Base-by-base conservation (phyloP, 2,113 vertebrate genomes). In the Microtus oregoni region DNA sequence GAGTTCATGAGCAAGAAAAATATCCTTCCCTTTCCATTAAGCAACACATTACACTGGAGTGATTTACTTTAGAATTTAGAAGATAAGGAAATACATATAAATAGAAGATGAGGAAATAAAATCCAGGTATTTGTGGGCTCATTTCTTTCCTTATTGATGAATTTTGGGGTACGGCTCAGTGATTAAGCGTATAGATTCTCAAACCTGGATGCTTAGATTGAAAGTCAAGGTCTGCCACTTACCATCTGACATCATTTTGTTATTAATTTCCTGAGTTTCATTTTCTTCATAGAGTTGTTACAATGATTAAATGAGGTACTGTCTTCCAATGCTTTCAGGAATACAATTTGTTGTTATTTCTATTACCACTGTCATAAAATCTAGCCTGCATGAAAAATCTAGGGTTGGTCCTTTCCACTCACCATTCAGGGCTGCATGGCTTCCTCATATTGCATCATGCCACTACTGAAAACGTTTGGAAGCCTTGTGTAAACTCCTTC, bases 51-150 rank as follows among this genome's bases (percentile, higher is more conserved):
- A 10, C n/a, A 38, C 26, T 73, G 12, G 28, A 70, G 26, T 75
- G 32, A 52, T 85, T 93, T 73, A 3, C 50, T 65, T 95, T 92
- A 26, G 65, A 90, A 93, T 85, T 47, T 3, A 44, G 87, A 78
- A 38, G 35, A 75, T 41, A 75, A 41, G 35, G 9, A 73, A 22
- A 73, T 73, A 4, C n/a, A 22, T 17, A 73, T 38, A 73, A 73
- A 22, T 38, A 38, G 85, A 73, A 28, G 24, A 68, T 83, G 52
- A 79, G 44, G 52, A 96, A 82, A 78, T 26, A 86, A 28, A 82
- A 82, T 13, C 13, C 32, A 78, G 41, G 28, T 41, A 82, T 61
- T 15, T 28, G 20, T 0, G 61, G 13, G 52, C 20, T 68, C 35
- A 6, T 11, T 28, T 85, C 76, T 81, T 90, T 47, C 76, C 32